A percentile compares a stretch with the other conserved stretches of the same genome.
phyloP scores from a whole-genome alignment of 2,113 vertebrate species.

The Mormyrus lacerda region DNA sequence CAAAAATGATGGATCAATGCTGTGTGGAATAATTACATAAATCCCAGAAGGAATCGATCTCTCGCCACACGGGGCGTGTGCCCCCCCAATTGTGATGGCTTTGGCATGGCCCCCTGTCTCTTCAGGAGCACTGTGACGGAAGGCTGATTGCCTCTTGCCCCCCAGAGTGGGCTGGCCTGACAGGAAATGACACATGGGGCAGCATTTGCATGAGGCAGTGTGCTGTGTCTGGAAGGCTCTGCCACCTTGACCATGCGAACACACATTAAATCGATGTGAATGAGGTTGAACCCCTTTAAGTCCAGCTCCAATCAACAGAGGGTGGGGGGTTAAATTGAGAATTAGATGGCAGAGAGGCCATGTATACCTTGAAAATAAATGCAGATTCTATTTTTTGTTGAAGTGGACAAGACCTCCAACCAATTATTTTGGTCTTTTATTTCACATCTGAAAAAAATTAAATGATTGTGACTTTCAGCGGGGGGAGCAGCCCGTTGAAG shows the following conservation, averaged over 20 bases:
- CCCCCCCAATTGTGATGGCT: constrained; percentile 25
- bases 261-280: constrained; percentile 5
- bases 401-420: constrained; percentile 47
- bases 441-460: constrained; percentile 68
- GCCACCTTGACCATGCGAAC: background rate
- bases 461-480: constrained; percentile 82
- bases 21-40: constrained; percentile 55
- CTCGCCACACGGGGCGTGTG: constrained; percentile 49
- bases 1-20: constrained; percentile 58
- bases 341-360: constrained; percentile 30
- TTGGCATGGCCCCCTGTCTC: background rate
- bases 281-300: background rate
- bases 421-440: constrained; percentile 50
- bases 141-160: background rate
- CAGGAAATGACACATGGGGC: constrained; percentile 6
- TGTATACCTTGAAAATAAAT: constrained; percentile 34
- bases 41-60: constrained; percentile 49
- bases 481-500: constrained; percentile 77
- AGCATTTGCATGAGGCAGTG: background rate
- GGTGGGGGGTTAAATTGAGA: constrained; percentile 28
- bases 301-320: constrained; percentile 7
- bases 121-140: background rate
- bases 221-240: background rate
- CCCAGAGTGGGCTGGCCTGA: background rate
- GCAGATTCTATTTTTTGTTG: constrained; percentile 50